Evolutionary conservation across 1,140 invertebrate species (phyloP), one percentile per base, ranked within the genome.

Genomic region (Macrosteles quadrilineatus): DNA sequence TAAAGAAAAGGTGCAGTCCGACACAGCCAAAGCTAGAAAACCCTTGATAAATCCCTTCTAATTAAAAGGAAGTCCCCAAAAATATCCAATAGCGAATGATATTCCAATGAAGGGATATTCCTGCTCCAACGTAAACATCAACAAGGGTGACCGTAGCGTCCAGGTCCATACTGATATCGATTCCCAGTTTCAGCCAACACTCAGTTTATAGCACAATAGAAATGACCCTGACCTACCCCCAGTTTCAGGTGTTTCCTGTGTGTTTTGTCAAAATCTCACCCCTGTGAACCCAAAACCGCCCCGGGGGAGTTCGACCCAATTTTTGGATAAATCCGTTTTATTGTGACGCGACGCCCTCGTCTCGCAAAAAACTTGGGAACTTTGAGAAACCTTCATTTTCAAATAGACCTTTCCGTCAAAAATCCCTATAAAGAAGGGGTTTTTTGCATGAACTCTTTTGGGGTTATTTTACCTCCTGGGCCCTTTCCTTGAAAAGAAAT

Each of bases 241-340:
- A 27, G 40, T 43, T 66, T 66, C 63, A 66, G 63, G 63, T 66
- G 63, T 27, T 66, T 66, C 63, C 63, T 66, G 32, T 45, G 36
- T 21, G 31, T 43, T 66, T 23, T 19, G 25, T 25, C 19, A 64
- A 66, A 66, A 45, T 19, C 19, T 45, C 40, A 45, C 63, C 63
- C 63, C 63, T 45, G 4, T 45, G 40, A 66, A 66, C 63, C 63
- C 63, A 23, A 66, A 66, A 66, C 40, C 32, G 40, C 63, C 63
- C 27, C 36, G 63, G 19, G 63, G 63, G 63, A 66, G 31, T 66
- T 43, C 32, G 63, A 40, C 40, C 63, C 36, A 66, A 66, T 66
- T 66, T 66, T 31, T 66, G 23, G 32, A 66, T 43, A 43, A 66
- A 66, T 43, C 40, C 63, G 32, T 45, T 66, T 66, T 66, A 66